Conservation (phyloP, 2,888 invertebrate species). For the Dicyrtoma fusca region DNA sequence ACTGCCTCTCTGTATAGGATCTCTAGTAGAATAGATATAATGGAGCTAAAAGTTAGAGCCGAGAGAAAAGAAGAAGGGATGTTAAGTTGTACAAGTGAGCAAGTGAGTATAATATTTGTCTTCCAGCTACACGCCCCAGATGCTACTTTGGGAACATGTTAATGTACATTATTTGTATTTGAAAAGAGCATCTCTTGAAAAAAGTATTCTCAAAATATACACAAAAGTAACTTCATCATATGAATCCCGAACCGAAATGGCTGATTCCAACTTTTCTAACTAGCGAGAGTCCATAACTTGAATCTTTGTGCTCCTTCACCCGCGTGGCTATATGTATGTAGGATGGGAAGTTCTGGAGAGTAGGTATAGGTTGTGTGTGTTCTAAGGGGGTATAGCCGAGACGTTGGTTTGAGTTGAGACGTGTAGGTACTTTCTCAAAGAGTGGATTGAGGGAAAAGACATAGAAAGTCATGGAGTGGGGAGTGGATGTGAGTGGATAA, state of each 20-base stretch:
- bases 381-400: background rate
- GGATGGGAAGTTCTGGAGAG: too few species aligned
- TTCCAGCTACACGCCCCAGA: slow-evolving; percentile 11
- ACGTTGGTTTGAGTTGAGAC: background rate
- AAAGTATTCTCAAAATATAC: background rate
- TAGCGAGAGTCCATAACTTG: too few species aligned
- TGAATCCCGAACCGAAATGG: too few species aligned
- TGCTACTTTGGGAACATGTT: slow-evolving; percentile 5
- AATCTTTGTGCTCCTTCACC: too few species aligned
- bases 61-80: background rate
- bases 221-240: too few species aligned
- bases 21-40: too few species aligned
- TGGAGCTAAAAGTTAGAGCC: too few species aligned
- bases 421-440: background rate
- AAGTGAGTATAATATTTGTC: slow-evolving; percentile 4
- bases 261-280: too few species aligned
- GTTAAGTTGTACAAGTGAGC: background rate
- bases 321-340: too few species aligned
- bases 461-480: too few species aligned
- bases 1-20: too few species aligned
- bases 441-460: background rate
- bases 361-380: too few species aligned
- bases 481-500: background rate
- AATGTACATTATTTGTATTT: slow-evolving; percentile 15
- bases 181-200: slow-evolving; percentile 2